Evolutionary conservation across 1,140 invertebrate genomes (phyloP).

Genomic region (Camponotus pennsylvanicus): DNA sequence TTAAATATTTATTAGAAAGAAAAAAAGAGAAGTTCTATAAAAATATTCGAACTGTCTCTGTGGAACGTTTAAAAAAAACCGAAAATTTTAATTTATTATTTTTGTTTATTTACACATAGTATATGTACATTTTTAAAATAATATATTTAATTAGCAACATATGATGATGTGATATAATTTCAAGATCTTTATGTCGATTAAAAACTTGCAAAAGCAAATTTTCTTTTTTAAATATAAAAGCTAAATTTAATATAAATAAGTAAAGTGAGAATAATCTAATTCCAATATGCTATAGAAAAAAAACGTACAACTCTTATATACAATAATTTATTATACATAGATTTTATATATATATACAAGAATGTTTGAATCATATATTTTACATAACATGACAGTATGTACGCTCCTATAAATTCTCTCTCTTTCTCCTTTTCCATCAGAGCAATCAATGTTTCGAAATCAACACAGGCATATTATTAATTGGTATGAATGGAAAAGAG

Average conservation of each 20-base stretch:
- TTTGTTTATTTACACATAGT: too few relatives aligned
- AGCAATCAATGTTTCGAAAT: conserved; percentile 19
- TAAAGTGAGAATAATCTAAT: not conserved
- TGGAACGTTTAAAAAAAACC: too few relatives aligned
- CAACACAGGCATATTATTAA: not conserved
- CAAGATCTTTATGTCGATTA: too few relatives aligned
- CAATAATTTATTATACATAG: not conserved
- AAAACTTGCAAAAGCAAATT: too few relatives aligned
- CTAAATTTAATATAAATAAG: not conserved
- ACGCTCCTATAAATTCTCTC: not conserved
- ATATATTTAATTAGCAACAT: too few relatives aligned
- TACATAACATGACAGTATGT: conserved; percentile 11
- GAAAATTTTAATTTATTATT: too few relatives aligned
- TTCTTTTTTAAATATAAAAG: not conserved
- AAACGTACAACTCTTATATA: not conserved
- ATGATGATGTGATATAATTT: too few relatives aligned
- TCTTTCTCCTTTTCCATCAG: not conserved
- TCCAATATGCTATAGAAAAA: not conserved
- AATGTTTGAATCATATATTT: conserved; percentile 29
- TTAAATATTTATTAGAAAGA: too few relatives aligned
- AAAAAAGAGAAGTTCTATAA: too few relatives aligned
- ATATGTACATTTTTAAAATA: too few relatives aligned
- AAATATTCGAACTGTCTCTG: too few relatives aligned
- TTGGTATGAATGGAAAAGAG: not conserved
- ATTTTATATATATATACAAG: not conserved